These are phyloP conservation scores for Jaculus jaculus DNA, from an alignment of 2,113 vertebrate species.

Conservation along the genomic window DNA sequence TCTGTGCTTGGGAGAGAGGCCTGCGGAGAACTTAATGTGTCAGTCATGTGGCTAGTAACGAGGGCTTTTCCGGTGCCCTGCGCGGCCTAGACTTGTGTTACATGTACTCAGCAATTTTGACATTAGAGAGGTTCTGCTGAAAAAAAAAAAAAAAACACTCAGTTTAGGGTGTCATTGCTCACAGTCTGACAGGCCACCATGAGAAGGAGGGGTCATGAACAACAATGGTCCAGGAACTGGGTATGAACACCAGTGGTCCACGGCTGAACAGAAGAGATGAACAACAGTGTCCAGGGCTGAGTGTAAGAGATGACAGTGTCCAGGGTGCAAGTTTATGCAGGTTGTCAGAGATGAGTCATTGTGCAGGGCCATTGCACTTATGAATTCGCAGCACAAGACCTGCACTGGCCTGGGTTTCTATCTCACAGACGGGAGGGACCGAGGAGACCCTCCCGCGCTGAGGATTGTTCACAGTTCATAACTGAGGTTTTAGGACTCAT, in stretches of 20 bases:
- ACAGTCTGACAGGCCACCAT: neutral
- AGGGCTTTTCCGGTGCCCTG: neutral
- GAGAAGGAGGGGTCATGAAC: neutral
- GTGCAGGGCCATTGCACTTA: too few relatives aligned
- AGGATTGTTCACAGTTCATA: too few relatives aligned
- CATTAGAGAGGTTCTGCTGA: neutral
- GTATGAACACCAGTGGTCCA: neutral
- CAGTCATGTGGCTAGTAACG: fast-evolving
- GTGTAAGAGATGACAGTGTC: neutral
- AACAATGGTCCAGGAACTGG: neutral
- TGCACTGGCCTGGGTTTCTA: too few relatives aligned
- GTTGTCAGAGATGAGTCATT: neutral
- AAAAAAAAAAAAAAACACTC: neutral
- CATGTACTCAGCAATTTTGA: neutral
- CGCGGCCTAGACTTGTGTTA: neutral
- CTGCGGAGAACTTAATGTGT: too few relatives aligned
- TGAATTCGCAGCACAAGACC: too few relatives aligned
- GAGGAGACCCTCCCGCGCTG: too few relatives aligned
- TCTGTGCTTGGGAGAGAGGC: too few relatives aligned
- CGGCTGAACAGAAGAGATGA: too few relatives aligned
- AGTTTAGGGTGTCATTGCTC: neutral
- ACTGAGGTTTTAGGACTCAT: too few relatives aligned
- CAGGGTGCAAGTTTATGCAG: neutral
- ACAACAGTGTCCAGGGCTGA: neutral
- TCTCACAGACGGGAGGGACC: too few relatives aligned